These are phyloP conservation scores for Pomatorhinus ruficollis DNA, from an alignment of 2,113 vertebrate genomes.

Conservation along the genomic window DNA sequence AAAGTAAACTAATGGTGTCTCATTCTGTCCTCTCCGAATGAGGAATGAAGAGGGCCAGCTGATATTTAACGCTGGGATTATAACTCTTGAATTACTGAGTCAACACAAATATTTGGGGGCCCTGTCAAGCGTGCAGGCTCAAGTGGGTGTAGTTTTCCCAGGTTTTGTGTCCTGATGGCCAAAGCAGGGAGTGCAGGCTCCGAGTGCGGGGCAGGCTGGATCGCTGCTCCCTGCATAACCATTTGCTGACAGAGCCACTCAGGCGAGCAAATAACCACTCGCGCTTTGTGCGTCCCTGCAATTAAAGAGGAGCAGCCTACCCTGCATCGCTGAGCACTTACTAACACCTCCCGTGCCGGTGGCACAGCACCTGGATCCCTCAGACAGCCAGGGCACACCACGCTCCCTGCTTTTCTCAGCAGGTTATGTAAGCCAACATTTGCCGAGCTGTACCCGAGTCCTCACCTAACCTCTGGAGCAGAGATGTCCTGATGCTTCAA, in stretches of 20 bases:
- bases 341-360: neutral
- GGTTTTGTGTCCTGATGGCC: neutral
- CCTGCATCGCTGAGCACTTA: neutral
- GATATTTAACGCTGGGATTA: neutral
- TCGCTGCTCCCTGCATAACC: neutral
- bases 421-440: neutral
- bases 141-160: neutral
- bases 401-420: fast-evolving
- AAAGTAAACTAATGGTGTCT: slow-evolving; percentile 18
- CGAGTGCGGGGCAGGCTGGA: neutral
- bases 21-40: neutral
- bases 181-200: neutral
- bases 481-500: neutral
- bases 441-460: neutral
- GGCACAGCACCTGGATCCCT: neutral
- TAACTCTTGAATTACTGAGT: neutral
- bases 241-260: neutral
- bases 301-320: neutral
- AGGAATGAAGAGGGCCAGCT: neutral
- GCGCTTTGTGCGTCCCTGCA: neutral
- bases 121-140: neutral
- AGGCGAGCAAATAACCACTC: neutral
- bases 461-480: neutral
- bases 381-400: neutral
- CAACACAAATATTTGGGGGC: neutral